phyloP scores from a whole-genome alignment of 2,888 invertebrate species.

The Caenorhabditis sinica region DNA sequence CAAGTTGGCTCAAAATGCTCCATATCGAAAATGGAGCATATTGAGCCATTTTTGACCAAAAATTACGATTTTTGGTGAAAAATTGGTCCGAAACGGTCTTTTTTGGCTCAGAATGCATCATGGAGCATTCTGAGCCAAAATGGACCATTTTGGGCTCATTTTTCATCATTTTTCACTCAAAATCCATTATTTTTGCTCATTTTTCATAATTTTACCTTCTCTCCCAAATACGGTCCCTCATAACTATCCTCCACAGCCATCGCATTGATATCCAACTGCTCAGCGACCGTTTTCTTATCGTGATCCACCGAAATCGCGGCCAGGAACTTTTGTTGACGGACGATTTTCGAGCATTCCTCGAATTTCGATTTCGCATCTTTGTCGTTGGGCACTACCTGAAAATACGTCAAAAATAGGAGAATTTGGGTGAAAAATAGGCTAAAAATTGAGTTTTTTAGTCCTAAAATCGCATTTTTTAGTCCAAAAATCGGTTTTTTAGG shows the following conservation, averaged over 20 bases:
- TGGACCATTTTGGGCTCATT: not conserved
- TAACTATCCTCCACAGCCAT: constrained; percentile 95
- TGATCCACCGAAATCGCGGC: constrained; percentile 97
- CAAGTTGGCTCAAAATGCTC: too few species aligned
- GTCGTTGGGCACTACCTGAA: constrained; percentile 92
- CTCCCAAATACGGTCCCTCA: constrained; percentile 91
- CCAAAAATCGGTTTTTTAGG: not conserved
- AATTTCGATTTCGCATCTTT: constrained; percentile 95
- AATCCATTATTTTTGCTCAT: too few species aligned
- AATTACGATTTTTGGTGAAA: too few species aligned
- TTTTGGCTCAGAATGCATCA: too few species aligned
- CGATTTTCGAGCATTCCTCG: constrained; percentile 96
- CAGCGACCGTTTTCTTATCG: constrained; percentile 91
- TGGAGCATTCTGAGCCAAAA: not conserved
- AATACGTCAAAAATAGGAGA: not conserved
- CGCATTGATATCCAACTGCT: constrained; percentile 90
- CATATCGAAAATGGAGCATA: not conserved
- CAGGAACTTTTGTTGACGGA: constrained; percentile 95
- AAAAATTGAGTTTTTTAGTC: not conserved
- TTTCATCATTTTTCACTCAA: not conserved
- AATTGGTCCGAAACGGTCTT: too few species aligned
- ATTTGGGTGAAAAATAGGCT: not conserved
- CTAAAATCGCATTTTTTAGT: not conserved
- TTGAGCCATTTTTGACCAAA: not conserved
- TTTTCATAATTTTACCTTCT: constrained; percentile 84